These are phyloP conservation scores for Peromyscus attwateri DNA, from an alignment of 2,797 vertebrate genomes.

Conservation along the genomic window DNA sequence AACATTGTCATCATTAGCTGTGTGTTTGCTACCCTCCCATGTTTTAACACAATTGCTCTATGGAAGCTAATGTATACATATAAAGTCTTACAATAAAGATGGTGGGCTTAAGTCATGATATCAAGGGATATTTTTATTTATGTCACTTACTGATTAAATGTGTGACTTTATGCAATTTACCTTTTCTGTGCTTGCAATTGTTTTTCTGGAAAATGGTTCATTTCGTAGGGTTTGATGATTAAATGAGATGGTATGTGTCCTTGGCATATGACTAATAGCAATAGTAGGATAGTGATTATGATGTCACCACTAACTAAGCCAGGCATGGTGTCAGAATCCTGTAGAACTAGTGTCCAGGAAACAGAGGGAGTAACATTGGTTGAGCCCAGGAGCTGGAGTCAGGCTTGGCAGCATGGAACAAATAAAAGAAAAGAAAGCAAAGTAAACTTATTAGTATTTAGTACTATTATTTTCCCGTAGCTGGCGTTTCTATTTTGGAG, in stretches of 20 bases:
- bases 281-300: background rate
- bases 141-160: background rate
- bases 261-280: background rate
- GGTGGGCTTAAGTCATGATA: background rate
- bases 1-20: background rate
- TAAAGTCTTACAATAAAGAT: conserved; percentile 11
- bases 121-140: background rate
- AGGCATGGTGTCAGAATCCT: background rate
- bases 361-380: background rate
- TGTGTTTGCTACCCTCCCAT: background rate
- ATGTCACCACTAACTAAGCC: background rate
- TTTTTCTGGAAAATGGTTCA: conserved; percentile 18
- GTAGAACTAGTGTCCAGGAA: background rate
- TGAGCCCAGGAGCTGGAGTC: background rate
- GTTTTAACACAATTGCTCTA: background rate
- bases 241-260: background rate
- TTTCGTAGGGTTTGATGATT: background rate
- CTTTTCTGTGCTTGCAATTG: background rate
- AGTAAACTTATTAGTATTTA: background rate
- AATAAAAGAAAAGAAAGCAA: background rate
- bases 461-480: background rate
- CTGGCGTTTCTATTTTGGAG: background rate
- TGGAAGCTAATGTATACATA: background rate
- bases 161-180: background rate
- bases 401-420: background rate